A percentile compares a stretch with the other conserved stretches of the same genome.
phyloP scores from a whole-genome alignment of 64 coral and sea anemone species.

The Pocillopora verrucosa region DNA sequence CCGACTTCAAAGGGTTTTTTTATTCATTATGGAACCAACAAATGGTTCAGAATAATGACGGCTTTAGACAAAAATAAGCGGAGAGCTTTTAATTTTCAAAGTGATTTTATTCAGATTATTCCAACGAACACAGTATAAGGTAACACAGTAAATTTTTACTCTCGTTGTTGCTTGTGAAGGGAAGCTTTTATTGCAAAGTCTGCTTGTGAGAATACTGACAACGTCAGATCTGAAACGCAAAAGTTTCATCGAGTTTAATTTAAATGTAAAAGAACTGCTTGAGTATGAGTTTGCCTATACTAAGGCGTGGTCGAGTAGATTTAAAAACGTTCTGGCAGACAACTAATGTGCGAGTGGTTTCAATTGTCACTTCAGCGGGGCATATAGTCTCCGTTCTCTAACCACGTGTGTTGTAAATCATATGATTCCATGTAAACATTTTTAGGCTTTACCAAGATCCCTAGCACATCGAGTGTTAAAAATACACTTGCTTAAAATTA shows the following conservation, averaged over 20 bases:
- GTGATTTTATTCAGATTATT: slow-evolving; percentile 3
- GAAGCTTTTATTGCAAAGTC: background rate
- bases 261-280: background rate
- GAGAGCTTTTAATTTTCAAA: background rate
- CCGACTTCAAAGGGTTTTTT: slow-evolving; percentile 9
- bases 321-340: background rate
- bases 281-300: background rate
- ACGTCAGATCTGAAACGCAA: background rate
- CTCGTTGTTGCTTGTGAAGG: background rate
- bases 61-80: background rate
- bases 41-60: background rate
- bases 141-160: background rate
- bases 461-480: background rate
- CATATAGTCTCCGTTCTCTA: background rate
- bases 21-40: background rate
- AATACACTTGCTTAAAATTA: background rate
- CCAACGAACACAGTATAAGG: background rate
- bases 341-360: background rate
- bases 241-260: background rate
- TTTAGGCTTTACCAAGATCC: too few species aligned
- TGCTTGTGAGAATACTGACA: background rate
- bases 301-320: background rate
- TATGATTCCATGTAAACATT: too few species aligned
- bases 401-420: too few species aligned
- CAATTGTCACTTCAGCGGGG: background rate